phyloP scores from a whole-genome alignment of 2,797 vertebrate species.

The Garrulus glandarius region DNA sequence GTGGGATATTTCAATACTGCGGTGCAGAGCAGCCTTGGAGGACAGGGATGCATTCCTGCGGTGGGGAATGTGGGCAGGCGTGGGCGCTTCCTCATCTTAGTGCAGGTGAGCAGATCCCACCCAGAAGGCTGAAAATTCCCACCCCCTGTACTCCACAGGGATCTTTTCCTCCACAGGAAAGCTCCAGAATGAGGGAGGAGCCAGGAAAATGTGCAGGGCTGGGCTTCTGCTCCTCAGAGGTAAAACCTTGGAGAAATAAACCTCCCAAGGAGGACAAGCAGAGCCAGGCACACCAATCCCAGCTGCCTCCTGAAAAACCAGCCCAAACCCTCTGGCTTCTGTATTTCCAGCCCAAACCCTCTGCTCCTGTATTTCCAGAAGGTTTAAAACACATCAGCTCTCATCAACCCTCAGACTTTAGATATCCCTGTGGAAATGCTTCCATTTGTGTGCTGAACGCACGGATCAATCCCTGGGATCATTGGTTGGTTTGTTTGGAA shows the following conservation, averaged over 20 bases:
- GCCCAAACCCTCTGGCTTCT: not conserved
- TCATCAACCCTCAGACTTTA: not conserved
- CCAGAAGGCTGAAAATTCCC: not conserved
- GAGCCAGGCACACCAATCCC: fast-evolving
- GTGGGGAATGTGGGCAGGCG: not conserved
- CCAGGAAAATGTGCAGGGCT: not conserved
- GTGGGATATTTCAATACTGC: fast-evolving
- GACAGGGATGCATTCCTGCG: fast-evolving
- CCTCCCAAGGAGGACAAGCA: fast-evolving
- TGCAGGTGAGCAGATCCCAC: not conserved
- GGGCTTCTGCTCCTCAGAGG: not conserved
- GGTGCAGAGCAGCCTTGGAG: not conserved
- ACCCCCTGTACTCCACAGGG: not conserved
- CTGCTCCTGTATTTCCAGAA: not conserved
- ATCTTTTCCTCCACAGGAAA: not conserved
- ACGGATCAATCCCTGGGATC: not conserved
- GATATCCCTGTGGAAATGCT: not conserved
- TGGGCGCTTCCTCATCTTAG: fast-evolving
- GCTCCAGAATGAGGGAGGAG: not conserved
- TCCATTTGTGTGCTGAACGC: not conserved
- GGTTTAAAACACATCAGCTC: not conserved
- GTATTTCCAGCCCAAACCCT: not conserved
- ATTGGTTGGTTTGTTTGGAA: not conserved
- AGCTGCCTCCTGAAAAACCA: not conserved
- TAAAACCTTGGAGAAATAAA: not conserved